Evolutionary conservation across 2,888 invertebrate genomes (phyloP).

Genomic region (Drosophila koepferae): DNA sequence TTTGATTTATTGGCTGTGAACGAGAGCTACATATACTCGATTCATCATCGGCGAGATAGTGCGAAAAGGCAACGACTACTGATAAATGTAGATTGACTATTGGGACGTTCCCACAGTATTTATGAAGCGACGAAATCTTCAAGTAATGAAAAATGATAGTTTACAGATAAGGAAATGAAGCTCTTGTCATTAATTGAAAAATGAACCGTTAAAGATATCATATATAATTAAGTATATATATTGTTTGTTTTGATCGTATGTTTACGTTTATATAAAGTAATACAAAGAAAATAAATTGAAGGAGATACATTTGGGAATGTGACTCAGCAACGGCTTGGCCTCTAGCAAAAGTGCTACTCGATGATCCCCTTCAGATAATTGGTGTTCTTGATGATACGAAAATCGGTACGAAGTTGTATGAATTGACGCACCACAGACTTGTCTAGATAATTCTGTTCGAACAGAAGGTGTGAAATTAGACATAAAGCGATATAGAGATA

Average conservation of each 20-base stretch:
- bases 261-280: conserved; percentile 46
- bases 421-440: conserved; percentile 95
- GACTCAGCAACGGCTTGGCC: conserved; percentile 46
- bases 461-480: conserved; percentile 7
- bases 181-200: conserved; percentile 68
- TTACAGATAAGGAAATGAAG: conserved; percentile 38
- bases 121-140: conserved; percentile 21
- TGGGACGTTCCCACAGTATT: conserved; percentile 20
- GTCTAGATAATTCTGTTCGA: conserved; percentile 93
- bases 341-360: conserved; percentile 65
- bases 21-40: conserved; percentile 15
- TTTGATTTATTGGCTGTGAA: conserved; percentile 66
- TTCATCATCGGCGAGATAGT: conserved; percentile 27
- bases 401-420: conserved; percentile 97
- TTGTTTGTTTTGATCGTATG: conserved; percentile 48
- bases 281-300: conserved; percentile 37
- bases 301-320: conserved; percentile 60
- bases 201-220: conserved; percentile 32
- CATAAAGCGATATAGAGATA: background rate
- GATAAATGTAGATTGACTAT: conserved; percentile 45
- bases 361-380: conserved; percentile 88
- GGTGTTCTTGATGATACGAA: conserved; percentile 92
- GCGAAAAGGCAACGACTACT: conserved; percentile 4
- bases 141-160: conserved; percentile 26
- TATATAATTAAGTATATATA: conserved; percentile 22